Evolutionary conservation across 2,797 vertebrate genomes (phyloP), one percentile per base, ranked within the genome.

Genomic region (Argentina silus): DNA sequence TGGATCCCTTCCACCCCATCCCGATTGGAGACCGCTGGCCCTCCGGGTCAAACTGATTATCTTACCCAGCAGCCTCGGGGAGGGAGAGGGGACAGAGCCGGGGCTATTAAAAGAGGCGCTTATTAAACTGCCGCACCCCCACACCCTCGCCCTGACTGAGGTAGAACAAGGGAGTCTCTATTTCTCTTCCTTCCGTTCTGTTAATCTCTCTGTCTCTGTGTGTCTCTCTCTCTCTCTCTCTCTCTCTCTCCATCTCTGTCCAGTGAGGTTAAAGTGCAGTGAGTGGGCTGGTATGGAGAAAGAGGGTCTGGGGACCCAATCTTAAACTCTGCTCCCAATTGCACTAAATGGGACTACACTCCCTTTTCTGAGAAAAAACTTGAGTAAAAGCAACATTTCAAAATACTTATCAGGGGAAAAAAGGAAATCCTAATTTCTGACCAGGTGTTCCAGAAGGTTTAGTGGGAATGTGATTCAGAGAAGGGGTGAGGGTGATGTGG

Each of bases 21-120:
- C 91, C 78, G 80, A 83, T 90, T 88, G n/a, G 5, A 11, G 89
- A 87, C 90, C 56, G 69, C 42, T 91, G 74, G 57, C 88, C 12
- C 69, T 88, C 78, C 65, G 85, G 94, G 94, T 95, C 94, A 95
- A 92, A 91, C 89, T 80, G 93, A 94, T 95, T 93, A 94, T 91
- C 90, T 87, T 79, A 89, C 88, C 75, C 67, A 68, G 19, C 17
- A 47, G 48, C 74, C 69, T 72, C 57, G 10, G 15, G 51, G 12
- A 23, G 14, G 14, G 23, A 61, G 59, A 59, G 21, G 9, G 56
- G 21, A 12, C 73, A 72, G 72, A 48, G 62, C 55, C 21, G 2
- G 2, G 2, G 50, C 80, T 88, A 84, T 84, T 81, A 81, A 84
- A 84, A 85, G 79, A 74, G 63, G 56, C 45, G 47, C 69, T 75